Conservation (phyloP, 1,140 invertebrate species). For the Nephila pilipes region DNA sequence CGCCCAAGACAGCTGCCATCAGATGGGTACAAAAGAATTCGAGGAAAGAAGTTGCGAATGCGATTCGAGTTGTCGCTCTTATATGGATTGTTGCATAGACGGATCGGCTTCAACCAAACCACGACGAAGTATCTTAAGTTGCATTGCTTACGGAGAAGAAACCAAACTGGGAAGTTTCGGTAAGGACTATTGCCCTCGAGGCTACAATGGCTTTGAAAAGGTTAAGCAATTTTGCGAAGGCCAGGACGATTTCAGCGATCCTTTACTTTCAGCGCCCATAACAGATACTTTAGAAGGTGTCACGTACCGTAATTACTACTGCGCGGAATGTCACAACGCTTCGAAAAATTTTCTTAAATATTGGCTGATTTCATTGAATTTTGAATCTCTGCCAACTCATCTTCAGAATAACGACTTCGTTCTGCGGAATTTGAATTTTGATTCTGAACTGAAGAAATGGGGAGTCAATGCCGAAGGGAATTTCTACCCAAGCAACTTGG, state of each 20-base stretch:
- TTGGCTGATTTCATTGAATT: background rate
- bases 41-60: constrained; percentile 60
- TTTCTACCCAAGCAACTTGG: background rate
- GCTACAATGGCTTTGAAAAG: background rate
- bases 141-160: background rate
- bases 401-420: background rate
- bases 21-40: background rate
- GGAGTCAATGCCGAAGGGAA: background rate
- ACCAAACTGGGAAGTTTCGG: background rate
- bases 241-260: constrained; percentile 79
- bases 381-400: background rate
- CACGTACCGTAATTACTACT: constrained; percentile 84
- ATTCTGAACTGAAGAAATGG: background rate
- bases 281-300: constrained; percentile 81
- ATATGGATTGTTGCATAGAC: constrained; percentile 56
- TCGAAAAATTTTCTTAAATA: background rate
- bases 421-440: background rate
- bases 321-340: constrained; percentile 83
- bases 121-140: background rate
- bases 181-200: background rate
- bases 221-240: constrained; percentile 2
- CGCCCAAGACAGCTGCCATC: background rate
- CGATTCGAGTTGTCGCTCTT: background rate
- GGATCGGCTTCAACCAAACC: background rate
- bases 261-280: constrained; percentile 81